A percentile compares a stretch with the other conserved stretches of the same genome.
Evolutionary conservation across 2,888 invertebrate species (phyloP).

Genomic region (Salpingus planirostris): DNA sequence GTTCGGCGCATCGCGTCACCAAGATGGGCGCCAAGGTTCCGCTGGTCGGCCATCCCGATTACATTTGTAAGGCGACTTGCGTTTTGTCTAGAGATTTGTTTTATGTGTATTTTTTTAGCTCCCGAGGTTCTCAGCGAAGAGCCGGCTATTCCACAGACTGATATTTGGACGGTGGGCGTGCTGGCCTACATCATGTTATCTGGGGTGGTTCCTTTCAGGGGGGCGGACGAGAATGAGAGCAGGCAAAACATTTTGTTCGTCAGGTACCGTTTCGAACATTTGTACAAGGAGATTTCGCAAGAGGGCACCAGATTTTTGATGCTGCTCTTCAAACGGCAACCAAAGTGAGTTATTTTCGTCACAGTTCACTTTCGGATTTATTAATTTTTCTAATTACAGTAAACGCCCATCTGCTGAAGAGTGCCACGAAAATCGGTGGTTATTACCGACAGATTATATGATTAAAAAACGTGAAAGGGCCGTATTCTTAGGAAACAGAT

Average conservation of each 20-base stretch:
- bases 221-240: conserved; percentile 72
- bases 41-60: conserved; percentile 65
- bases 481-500: conserved; percentile 72
- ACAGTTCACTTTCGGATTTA: no score
- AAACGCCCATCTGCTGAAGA: conserved; percentile 93
- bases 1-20: conserved; percentile 72
- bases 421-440: conserved; percentile 93
- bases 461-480: conserved; percentile 84
- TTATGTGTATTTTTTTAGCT: conserved; percentile 50
- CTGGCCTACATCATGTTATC: conserved; percentile 87
- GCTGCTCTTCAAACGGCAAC: conserved; percentile 89
- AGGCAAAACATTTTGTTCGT: conserved; percentile 88
- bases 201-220: conserved; percentile 86
- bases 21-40: conserved; percentile 68
- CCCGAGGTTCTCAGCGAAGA: conserved; percentile 87
- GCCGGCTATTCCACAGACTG: conserved; percentile 80
- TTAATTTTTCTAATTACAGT: no score
- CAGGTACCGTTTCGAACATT: conserved; percentile 85
- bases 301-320: conserved; percentile 90
- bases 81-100: not conserved
- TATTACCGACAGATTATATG: conserved; percentile 86
- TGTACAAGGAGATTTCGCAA: conserved; percentile 90
- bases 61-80: conserved; percentile 58
- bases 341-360: conserved; percentile 69
- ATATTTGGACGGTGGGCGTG: conserved; percentile 94